Evolutionary conservation across 2,113 vertebrate species (phyloP), one percentile per base, ranked within the genome.

Genomic region (Motacilla tschutschensis): DNA sequence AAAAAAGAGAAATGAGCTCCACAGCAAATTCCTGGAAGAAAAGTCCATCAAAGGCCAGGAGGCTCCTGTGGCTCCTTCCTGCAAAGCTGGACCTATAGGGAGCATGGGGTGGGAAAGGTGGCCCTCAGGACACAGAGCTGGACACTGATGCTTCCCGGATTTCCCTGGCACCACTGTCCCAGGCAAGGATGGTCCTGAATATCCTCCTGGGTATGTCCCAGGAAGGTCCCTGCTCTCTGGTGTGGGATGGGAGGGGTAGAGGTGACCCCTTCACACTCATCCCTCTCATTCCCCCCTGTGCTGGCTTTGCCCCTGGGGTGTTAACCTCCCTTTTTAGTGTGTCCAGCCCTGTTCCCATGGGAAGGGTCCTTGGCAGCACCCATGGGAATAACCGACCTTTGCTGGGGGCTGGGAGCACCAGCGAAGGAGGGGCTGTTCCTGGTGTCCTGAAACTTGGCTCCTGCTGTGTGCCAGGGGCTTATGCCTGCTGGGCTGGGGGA

Each of bases 171-270:
- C 12, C 5, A 4, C 11, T 55, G 7, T 14, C 22, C 8, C 14
- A 47, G 22, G 21, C 24, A 79, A 41, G 15, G 63, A 41, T 29
- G 35, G 9, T 33, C 22, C 58, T 22, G 17, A 22, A 35, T 24
- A 35, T 43, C 19, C 35, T 57, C 43, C 43, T 24, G 35, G 14
- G 33, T 33, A 44, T 33, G 22, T 15, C 35, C 35, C 18, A 41
- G 29, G 14, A 58, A 66, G 43, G 22, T 40, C 17, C 43, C 33
- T 40, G 28, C 33, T n/a, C 21, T 4, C 28, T 40, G 28, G 7
- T 33, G 33, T 0, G 1, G 28, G 21, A 54, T 1, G 2, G 16
- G 2, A 55, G 14, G 14, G 28, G 6, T 9, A 21, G 33, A 57
- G 17, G 17, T 5, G 17, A 11, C 17, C 6, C 9, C 53, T 40